Evolutionary conservation across 2,797 vertebrate genomes (phyloP).

Genomic region (Morus bassanus): DNA sequence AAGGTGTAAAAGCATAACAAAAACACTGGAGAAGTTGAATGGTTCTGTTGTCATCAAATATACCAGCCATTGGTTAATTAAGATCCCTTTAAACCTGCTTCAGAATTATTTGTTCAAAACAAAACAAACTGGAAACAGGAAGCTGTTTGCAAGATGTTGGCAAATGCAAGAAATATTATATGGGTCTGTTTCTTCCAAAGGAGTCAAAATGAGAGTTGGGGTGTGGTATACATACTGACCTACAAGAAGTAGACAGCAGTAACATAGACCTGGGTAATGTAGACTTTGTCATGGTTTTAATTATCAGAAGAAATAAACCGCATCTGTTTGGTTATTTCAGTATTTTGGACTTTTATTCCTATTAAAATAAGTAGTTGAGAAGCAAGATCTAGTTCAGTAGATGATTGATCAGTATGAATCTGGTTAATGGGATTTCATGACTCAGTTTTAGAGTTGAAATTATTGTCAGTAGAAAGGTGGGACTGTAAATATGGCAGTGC

Average conservation of each 20-base stretch:
- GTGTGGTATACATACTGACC: background rate
- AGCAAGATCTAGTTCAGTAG: background rate
- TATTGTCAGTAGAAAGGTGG: background rate
- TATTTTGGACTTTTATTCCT: background rate
- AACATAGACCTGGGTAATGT: background rate
- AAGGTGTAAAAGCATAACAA: background rate
- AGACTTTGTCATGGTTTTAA: background rate
- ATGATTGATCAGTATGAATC: background rate
- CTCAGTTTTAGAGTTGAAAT: background rate
- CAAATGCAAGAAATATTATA: background rate
- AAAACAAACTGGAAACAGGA: background rate
- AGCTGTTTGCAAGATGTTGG: background rate
- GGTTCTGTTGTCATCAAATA: background rate
- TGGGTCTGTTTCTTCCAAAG: background rate
- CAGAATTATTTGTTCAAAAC: background rate
- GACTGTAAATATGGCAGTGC: background rate
- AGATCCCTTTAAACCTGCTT: background rate
- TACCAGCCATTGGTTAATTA: background rate
- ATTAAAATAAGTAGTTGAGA: background rate
- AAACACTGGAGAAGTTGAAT: background rate
- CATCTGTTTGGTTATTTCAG: background rate
- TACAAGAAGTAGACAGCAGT: background rate
- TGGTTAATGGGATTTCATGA: background rate
- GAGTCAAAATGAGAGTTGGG: background rate
- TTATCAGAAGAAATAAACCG: background rate